phyloP scores from a whole-genome alignment of 2,888 invertebrate genomes.

The Macrosoma leucophasiata region DNA sequence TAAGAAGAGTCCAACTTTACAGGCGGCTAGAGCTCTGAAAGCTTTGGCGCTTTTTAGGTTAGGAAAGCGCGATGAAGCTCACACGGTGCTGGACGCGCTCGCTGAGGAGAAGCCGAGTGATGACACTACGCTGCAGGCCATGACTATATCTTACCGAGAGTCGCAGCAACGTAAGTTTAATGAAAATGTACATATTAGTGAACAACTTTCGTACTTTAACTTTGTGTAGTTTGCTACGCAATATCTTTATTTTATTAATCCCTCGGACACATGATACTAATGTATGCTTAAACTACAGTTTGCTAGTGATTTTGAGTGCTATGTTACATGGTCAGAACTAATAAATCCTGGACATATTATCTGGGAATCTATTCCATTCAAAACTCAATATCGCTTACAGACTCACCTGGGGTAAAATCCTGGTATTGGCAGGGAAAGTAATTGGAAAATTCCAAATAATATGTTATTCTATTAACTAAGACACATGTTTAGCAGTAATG shows the following conservation, averaged over 20 bases:
- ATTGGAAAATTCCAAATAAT: too few relatives aligned
- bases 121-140: constrained; percentile 95
- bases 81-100: constrained; percentile 82
- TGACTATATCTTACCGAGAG: constrained; percentile 96
- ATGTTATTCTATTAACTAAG: too few relatives aligned
- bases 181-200: constrained; percentile 2
- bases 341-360: too few relatives aligned
- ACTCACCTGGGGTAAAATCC: too few relatives aligned
- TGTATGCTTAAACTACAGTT: too few relatives aligned
- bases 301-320: too few relatives aligned
- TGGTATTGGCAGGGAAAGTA: too few relatives aligned
- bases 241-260: background rate
- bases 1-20: constrained; percentile 92
- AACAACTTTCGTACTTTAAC: background rate
- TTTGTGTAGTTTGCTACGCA: constrained; percentile 2
- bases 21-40: constrained; percentile 94
- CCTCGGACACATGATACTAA: too few relatives aligned
- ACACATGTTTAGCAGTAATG: too few relatives aligned
- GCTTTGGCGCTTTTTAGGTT: constrained; percentile 92
- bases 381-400: too few relatives aligned
- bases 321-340: too few relatives aligned
- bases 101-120: constrained; percentile 89
- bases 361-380: too few relatives aligned
- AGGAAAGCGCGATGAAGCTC: constrained; percentile 88
- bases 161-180: constrained; percentile 87